A percentile compares a stretch with the other conserved stretches of the same genome.
phyloP scores from a whole-genome alignment of 2,113 vertebrate species.

The Lampris megalopsis region DNA sequence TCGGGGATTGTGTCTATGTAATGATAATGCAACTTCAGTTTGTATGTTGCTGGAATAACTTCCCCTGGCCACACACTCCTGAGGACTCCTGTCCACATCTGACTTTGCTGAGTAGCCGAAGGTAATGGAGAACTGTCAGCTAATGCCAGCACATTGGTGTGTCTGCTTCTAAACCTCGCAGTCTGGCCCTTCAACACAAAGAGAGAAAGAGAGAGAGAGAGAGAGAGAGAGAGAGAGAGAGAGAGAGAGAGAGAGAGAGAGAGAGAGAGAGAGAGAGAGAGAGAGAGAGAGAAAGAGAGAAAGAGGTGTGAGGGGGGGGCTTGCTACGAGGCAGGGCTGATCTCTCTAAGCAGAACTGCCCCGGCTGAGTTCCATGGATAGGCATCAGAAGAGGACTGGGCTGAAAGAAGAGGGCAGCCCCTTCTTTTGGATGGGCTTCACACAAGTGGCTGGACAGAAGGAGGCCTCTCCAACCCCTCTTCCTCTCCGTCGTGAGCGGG shows the following conservation, averaged over 20 bases:
- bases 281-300: neutral
- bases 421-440: conserved; percentile 50
- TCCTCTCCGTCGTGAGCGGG: conserved; percentile 42
- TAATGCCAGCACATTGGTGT: conserved; percentile 7
- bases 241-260: too few relatives aligned
- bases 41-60: too few relatives aligned
- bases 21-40: too few relatives aligned
- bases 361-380: conserved; percentile 2
- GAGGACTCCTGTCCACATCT: conserved; percentile 22
- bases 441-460: conserved; percentile 30
- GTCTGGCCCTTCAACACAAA: conserved; percentile 3
- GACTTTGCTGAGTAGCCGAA: conserved; percentile 15
- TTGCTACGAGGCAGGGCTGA: conserved; percentile 4
- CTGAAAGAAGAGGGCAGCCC: conserved; percentile 24
- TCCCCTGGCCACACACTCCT: neutral
- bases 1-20: too few relatives aligned
- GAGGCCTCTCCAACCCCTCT: conserved; percentile 5
- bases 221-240: too few relatives aligned
- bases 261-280: too few relatives aligned
- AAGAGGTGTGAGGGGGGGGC: neutral
- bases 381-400: conserved; percentile 7
- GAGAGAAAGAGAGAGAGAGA: neutral
- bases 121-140: neutral
- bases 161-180: neutral
- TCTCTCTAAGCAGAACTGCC: neutral